Percentiles rank a stretch among this genome's conserved stretches.
Evolutionary conservation across 2,113 vertebrate species (phyloP).

Genomic region (Coryphaenoides rupestris): DNA sequence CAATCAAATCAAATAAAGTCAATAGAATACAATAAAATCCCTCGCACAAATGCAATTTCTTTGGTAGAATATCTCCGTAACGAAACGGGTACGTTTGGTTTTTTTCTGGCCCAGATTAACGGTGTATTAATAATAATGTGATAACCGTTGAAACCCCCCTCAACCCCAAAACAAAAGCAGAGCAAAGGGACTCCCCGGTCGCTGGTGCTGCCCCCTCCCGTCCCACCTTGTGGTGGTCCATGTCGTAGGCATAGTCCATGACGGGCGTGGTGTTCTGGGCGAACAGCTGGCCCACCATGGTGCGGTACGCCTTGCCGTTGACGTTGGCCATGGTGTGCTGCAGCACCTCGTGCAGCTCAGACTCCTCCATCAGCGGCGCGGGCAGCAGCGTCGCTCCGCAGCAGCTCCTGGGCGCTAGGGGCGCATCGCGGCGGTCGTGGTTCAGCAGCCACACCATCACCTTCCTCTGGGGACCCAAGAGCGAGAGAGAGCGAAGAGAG

Average conservation of each 20-base stretch:
- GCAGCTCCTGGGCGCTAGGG: conserved; percentile 88
- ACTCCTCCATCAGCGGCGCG: conserved; percentile 91
- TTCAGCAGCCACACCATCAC: conserved; percentile 91
- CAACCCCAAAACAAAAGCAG: not conserved
- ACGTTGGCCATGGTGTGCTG: conserved; percentile 93
- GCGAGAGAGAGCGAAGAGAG: too few species aligned
- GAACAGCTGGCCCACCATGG: conserved; percentile 92
- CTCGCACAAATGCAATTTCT: too few species aligned
- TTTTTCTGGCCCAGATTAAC: too few species aligned
- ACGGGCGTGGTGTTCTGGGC: conserved; percentile 83
- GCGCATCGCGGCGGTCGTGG: conserved; percentile 87
- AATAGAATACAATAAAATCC: too few species aligned
- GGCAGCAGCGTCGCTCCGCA: conserved; percentile 92
- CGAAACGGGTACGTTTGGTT: too few species aligned
- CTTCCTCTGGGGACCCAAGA: conserved; percentile 75
- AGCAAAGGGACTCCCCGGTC: not conserved
- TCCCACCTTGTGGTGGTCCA: conserved; percentile 88
- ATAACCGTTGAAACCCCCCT: too few species aligned
- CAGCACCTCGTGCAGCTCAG: conserved; percentile 93
- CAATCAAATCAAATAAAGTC: too few species aligned
- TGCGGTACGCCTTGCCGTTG: conserved; percentile 92
- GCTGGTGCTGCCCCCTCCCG: not conserved
- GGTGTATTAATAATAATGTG: too few species aligned
- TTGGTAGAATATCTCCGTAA: too few species aligned
- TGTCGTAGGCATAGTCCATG: conserved; percentile 93